Conservation (phyloP, 1,140 invertebrate species). For the Ceratosolen fusciceps region DNA sequence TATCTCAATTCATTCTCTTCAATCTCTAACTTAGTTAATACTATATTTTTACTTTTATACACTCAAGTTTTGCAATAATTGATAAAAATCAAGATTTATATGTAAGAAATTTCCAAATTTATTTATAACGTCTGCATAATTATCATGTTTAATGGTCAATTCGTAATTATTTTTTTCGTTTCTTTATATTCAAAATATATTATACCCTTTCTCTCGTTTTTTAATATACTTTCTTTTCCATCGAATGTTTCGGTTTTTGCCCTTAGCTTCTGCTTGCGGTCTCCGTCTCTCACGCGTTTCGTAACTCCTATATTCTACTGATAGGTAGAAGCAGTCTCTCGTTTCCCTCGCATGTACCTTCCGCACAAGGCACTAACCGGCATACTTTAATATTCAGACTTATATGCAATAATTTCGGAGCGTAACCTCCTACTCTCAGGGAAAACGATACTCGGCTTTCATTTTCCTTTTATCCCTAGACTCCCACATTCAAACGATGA, state of each 20-base stretch:
- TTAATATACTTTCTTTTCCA: background rate
- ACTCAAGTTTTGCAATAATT: too few species aligned
- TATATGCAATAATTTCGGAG: conserved; percentile 71
- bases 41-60: too few species aligned
- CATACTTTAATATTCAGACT: conserved; percentile 72
- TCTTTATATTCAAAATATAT: too few species aligned
- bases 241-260: conserved; percentile 26
- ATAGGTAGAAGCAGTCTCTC: conserved; percentile 49
- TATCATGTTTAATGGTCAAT: too few species aligned
- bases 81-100: too few species aligned
- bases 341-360: conserved; percentile 34
- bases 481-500: conserved; percentile 21
- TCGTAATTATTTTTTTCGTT: too few species aligned
- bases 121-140: too few species aligned
- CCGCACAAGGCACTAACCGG: conserved; percentile 59
- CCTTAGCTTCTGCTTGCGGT: background rate
- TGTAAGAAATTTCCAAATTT: too few species aligned
- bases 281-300: conserved; percentile 47
- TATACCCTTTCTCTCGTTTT: background rate
- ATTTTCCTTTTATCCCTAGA: conserved; percentile 45
- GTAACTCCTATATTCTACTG: conserved; percentile 51
- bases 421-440: conserved; percentile 60
- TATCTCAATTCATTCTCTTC: too few species aligned
- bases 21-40: too few species aligned
- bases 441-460: conserved; percentile 51